These are phyloP conservation scores for Lasiurus borealis DNA, from an alignment of 2,113 vertebrate genomes.

Conservation along the genomic window DNA sequence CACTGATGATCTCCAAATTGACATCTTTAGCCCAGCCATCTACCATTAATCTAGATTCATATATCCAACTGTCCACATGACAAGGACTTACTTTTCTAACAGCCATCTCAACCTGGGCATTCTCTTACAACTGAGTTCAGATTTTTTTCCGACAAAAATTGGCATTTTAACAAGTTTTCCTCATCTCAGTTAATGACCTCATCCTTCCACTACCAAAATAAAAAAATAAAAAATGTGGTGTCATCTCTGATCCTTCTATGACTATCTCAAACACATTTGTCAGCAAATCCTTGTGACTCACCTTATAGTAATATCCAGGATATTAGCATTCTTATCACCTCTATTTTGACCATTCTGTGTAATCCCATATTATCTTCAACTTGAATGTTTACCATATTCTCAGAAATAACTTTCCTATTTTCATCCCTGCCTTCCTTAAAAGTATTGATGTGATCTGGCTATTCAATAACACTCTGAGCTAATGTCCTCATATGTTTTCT, in stretches of 20 bases:
- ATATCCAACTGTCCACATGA: neutral
- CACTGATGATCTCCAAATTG: slow-evolving; percentile 29
- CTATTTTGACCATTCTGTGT: neutral
- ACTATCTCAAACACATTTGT: neutral
- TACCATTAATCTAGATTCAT: neutral
- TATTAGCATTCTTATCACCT: neutral
- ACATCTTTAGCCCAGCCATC: neutral
- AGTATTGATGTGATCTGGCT: neutral
- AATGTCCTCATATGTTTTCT: neutral
- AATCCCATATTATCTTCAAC: neutral
- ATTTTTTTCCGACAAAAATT: neutral
- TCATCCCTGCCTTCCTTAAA: neutral
- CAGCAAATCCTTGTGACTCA: neutral
- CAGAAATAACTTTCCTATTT: neutral
- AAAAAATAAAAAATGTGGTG: neutral
- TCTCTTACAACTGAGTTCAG: neutral
- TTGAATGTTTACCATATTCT: neutral
- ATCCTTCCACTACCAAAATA: neutral
- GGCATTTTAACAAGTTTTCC: neutral
- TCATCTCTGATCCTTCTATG: neutral
- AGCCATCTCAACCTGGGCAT: neutral
- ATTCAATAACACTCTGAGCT: neutral
- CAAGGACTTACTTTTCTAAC: neutral
- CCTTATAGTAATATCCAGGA: neutral
- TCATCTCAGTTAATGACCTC: neutral